A percentile compares a stretch with the other conserved stretches of the same genome.
These are phyloP conservation scores for Gallinago solitaria DNA, from an alignment of 2,797 vertebrate species.

Conservation along the genomic window DNA sequence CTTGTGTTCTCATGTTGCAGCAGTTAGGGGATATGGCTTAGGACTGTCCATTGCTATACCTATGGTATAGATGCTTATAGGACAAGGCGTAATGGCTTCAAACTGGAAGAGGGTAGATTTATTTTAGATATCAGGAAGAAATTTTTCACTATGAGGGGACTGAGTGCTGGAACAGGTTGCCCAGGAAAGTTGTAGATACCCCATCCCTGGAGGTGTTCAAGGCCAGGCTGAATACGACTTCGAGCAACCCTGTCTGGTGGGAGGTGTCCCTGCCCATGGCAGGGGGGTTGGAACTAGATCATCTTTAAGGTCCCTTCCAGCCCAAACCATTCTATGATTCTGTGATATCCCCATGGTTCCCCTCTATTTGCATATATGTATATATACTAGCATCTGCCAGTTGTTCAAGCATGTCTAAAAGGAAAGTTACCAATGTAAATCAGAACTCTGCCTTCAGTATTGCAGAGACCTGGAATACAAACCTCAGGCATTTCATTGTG, in stretches of 20 bases:
- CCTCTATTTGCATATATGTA: not conserved
- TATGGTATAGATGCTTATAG: not conserved
- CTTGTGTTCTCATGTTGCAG: fast-evolving
- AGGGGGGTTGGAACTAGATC: not conserved
- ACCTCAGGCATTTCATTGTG: not conserved
- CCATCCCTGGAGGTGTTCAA: not conserved
- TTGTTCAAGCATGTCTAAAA: not conserved
- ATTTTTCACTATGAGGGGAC: not conserved
- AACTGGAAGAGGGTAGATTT: not conserved
- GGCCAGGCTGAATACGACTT: not conserved
- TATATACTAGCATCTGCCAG: not conserved
- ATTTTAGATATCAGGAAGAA: not conserved
- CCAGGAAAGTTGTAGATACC: not conserved
- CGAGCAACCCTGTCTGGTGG: not conserved
- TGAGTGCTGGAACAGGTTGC: not conserved
- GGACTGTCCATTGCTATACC: not conserved
- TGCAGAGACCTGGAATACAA: not conserved
- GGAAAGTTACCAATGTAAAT: not conserved
- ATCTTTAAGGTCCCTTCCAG: not conserved
- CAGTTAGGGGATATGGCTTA: not conserved
- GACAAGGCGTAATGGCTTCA: not conserved
- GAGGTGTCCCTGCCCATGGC: not conserved
- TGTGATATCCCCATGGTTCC: not conserved
- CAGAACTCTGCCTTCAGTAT: not conserved
- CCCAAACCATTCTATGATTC: not conserved